phyloP scores from a whole-genome alignment of 2,113 vertebrate genomes.

The Polyodon spathula region DNA sequence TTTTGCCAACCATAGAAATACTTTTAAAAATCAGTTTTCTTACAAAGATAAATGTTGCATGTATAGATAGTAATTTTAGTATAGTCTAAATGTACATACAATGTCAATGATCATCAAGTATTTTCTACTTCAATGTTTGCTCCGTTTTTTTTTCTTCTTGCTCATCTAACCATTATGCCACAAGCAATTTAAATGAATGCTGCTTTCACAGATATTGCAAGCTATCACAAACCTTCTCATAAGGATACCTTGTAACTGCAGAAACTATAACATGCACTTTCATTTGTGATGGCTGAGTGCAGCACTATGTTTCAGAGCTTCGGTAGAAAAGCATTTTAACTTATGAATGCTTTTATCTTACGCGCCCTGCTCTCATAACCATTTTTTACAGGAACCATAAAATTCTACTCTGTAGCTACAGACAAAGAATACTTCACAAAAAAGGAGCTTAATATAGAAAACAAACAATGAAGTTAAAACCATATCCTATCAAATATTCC shows the following conservation, averaged over 20 bases:
- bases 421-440: constrained; percentile 16
- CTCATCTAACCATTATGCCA: neutral
- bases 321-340: constrained; percentile 25
- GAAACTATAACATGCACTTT: constrained; percentile 13
- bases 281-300: neutral
- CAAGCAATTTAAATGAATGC: neutral
- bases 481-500: constrained; percentile 83
- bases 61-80: too few relatives aligned
- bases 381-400: constrained; percentile 34
- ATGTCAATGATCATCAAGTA: too few relatives aligned
- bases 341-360: constrained; percentile 24
- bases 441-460: constrained; percentile 46
- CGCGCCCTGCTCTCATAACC: constrained; percentile 22
- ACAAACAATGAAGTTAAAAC: constrained; percentile 88
- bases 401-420: constrained; percentile 35
- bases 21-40: too few relatives aligned
- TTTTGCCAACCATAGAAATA: too few relatives aligned
- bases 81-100: too few relatives aligned
- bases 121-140: constrained; percentile 10
- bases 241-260: constrained; percentile 7
- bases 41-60: too few relatives aligned
- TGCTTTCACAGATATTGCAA: constrained; percentile 6
- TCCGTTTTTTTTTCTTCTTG: neutral
- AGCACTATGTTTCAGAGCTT: constrained; percentile 1
- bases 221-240: neutral